Evolutionary conservation across 2,888 invertebrate genomes (phyloP), one percentile per base, ranked within the genome.

Genomic region (Euproctis similis): DNA sequence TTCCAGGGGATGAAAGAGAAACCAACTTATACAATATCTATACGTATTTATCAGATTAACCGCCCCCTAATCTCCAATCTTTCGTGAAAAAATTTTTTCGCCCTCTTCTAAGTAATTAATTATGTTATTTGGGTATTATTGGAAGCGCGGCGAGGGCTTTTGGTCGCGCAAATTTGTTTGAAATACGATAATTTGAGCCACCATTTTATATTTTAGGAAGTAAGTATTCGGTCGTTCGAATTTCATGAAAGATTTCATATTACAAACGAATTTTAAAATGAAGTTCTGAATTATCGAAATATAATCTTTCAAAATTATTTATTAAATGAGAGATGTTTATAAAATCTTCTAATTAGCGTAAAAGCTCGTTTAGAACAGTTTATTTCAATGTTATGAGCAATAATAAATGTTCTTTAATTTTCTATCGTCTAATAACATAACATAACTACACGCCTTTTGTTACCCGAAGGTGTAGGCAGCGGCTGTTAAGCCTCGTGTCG

Each of bases 31-130:
- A 42, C 54, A 64, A 50, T 62, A 60, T 47, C 35, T 48, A 23
- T 12, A 54, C 58, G 58, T 58, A 59, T 66, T 70, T 66, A 70
- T 68, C 56, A 52, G 60, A 70, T 72, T 66, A 65, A 67, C 52
- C 53, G 53, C 50, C 61, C n/a, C n/a, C 64, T 66, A 67, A 67
- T 67, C 63, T 59, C 46, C 48, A 59, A 60, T 60, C 58, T 65
- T 61, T 57, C 39, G 49, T 48, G 47, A 57, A 57, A 24, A 43
- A n/a, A 55, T 61, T 59, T 59, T 59, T 43, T 50, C 36, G 42
- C 40, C 48, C 51, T 36, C 52, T 46, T 43, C 53, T 48, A 42
- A 53, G 58, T 70, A 71, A 72, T 76, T 72, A 71, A 69, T 72
- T 67, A 58, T 53, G 57, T 63, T 64, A 63, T 65, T 68, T 59